phyloP scores from a whole-genome alignment of 2,797 vertebrate species.

The Notoglanidium macrostoma region DNA sequence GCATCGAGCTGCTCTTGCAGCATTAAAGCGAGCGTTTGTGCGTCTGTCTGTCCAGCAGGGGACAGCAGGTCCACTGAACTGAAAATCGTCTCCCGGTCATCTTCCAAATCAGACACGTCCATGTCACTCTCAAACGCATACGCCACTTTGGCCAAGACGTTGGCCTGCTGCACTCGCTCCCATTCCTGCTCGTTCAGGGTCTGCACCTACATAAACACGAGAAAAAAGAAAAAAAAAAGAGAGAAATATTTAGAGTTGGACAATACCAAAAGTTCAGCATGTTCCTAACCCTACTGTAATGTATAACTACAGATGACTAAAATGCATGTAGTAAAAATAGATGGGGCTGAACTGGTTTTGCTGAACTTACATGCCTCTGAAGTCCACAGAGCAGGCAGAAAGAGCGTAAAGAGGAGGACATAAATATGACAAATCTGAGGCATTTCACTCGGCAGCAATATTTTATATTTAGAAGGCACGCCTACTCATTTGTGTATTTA shows the following conservation, averaged over 20 bases:
- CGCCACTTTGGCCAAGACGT: constrained; percentile 92
- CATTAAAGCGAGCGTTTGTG: constrained; percentile 96
- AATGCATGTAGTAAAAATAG: background rate
- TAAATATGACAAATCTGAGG: background rate
- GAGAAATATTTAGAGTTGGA: background rate
- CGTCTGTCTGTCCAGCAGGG: constrained; percentile 93
- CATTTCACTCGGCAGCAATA: background rate
- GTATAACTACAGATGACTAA: background rate
- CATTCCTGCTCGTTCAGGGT: constrained; percentile 98
- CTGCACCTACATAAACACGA: constrained; percentile 80
- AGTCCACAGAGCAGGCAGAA: constrained; percentile 44
- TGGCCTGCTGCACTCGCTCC: constrained; percentile 97
- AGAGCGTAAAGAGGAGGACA: constrained; percentile 7
- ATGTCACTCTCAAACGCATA: constrained; percentile 96
- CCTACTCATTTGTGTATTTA: background rate
- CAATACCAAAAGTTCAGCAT: background rate
- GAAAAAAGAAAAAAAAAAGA: too few species aligned
- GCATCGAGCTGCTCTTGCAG: constrained; percentile 97
- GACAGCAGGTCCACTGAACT: constrained; percentile 91
- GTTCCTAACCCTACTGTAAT: background rate
- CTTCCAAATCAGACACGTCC: constrained; percentile 90
- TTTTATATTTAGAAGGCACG: background rate
- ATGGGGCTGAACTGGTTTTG: background rate
- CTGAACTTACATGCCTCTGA: constrained; percentile 56
- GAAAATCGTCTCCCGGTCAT: constrained; percentile 90